A percentile compares a stretch with the other conserved stretches of the same genome.
phyloP scores from a whole-genome alignment of 2,797 vertebrate genomes.

The Picus viridis region DNA sequence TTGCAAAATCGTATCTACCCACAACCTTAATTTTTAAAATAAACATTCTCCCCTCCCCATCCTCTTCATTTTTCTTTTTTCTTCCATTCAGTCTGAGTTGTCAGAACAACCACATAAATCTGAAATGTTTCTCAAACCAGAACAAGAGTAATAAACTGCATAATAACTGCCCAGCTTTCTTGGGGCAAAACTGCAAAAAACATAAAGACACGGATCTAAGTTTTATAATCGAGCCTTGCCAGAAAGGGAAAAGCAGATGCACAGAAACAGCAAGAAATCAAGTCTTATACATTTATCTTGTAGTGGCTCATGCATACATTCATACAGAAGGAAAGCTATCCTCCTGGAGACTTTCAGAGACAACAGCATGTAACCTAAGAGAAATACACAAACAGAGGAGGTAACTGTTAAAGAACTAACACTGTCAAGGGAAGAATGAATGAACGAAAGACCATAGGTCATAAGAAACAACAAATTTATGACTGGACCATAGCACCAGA shows the following conservation, averaged over 20 bases:
- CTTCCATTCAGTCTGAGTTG: not conserved
- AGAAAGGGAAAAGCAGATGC: not conserved
- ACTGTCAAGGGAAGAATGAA: no score
- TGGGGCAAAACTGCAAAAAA: not conserved
- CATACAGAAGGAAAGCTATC: not conserved
- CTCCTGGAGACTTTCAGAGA: not conserved
- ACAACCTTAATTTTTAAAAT: not conserved
- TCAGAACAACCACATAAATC: not conserved
- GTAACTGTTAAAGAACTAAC: not conserved
- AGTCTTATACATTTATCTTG: not conserved
- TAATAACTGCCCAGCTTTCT: not conserved
- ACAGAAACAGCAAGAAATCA: not conserved
- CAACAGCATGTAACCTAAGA: not conserved
- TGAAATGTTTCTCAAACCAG: not conserved
- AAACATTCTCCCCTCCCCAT: not conserved
- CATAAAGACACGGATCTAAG: not conserved
- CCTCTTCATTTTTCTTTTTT: not conserved
- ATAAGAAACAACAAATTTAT: no score
- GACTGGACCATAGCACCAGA: no score
- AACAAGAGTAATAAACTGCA: not conserved
- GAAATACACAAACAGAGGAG: not conserved
- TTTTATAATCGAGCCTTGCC: not conserved
- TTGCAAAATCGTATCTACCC: not conserved
- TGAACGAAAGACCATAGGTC: no score
- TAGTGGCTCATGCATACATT: not conserved